Conservation (phyloP, 1,140 invertebrate genomes). For the Propsilocerus akamusi region DNA sequence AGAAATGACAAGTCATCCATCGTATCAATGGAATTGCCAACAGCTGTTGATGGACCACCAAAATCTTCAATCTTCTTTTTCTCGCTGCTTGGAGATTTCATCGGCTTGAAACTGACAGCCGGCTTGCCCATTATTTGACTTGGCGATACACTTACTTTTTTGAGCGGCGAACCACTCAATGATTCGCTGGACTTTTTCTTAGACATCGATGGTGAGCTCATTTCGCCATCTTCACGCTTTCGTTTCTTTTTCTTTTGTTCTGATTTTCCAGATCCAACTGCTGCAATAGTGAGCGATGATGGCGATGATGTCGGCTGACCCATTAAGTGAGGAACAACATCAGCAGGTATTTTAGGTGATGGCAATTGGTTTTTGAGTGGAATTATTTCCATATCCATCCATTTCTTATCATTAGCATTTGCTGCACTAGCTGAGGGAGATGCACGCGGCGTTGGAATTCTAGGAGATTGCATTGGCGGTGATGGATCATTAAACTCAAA, state of each 20-base stretch:
- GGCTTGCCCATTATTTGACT: background rate
- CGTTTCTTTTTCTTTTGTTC: constrained; percentile 32
- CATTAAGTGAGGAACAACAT: constrained; percentile 37
- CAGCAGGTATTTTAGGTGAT: constrained; percentile 30
- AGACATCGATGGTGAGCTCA: constrained; percentile 27
- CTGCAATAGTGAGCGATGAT: constrained; percentile 11
- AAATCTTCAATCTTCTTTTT: constrained; percentile 1
- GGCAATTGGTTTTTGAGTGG: constrained; percentile 30
- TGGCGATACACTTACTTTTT: background rate
- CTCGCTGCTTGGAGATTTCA: background rate
- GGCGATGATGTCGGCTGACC: constrained; percentile 17
- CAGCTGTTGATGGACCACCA: too few relatives aligned
- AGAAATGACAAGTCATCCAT: background rate
- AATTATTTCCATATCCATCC: constrained; percentile 47
- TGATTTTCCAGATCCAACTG: constrained; percentile 23
- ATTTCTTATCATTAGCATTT: constrained; percentile 24
- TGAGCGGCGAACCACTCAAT: background rate
- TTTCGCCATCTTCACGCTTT: constrained; percentile 34
- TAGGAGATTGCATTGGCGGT: background rate
- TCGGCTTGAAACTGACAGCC: background rate
- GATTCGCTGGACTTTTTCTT: background rate
- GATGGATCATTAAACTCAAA: background rate
- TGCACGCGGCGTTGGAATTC: background rate
- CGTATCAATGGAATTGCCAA: too few relatives aligned
- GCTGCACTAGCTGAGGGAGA: constrained; percentile 6